Percentiles rank a stretch among this genome's conserved stretches.
Evolutionary conservation across 1,140 invertebrate genomes (phyloP).

Genomic region (Cotesia glomerata): DNA sequence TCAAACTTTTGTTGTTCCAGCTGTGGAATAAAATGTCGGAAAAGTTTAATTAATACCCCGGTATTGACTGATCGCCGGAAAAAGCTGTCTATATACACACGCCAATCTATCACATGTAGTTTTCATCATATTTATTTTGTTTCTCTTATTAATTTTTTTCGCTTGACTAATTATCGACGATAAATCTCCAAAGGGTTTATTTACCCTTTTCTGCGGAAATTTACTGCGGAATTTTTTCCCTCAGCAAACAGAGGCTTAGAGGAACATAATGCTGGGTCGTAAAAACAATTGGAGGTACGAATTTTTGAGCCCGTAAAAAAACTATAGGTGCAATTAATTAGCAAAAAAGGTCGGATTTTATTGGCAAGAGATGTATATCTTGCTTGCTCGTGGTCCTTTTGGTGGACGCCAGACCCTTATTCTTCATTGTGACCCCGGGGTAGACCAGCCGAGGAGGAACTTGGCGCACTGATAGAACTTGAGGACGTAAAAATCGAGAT

Average conservation of each 20-base stretch:
- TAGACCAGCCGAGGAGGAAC: too few species aligned
- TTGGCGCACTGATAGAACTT: background rate
- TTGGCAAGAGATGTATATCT: too few species aligned
- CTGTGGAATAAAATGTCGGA: background rate
- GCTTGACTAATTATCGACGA: background rate
- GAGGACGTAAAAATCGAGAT: slow-evolving; percentile 7
- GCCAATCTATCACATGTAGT: background rate
- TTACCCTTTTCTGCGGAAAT: background rate
- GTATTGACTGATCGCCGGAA: slow-evolving; percentile 25
- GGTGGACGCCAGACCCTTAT: background rate
- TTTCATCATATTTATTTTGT: background rate
- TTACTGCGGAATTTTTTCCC: too few species aligned
- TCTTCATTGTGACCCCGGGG: background rate
- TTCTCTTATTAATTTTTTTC: background rate
- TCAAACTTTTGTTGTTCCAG: slow-evolving; percentile 13
- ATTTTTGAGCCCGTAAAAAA: background rate
- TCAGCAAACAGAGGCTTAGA: background rate
- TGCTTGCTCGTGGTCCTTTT: too few species aligned
- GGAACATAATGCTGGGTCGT: too few species aligned
- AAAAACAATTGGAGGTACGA: too few species aligned
- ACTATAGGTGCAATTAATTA: too few species aligned
- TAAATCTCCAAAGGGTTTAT: background rate
- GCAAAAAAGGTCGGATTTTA: too few species aligned
- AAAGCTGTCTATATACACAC: background rate
- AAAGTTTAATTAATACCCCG: slow-evolving; percentile 27